phyloP scores from a whole-genome alignment of 2,797 vertebrate species.

The Crocodylus rhombifer region DNA sequence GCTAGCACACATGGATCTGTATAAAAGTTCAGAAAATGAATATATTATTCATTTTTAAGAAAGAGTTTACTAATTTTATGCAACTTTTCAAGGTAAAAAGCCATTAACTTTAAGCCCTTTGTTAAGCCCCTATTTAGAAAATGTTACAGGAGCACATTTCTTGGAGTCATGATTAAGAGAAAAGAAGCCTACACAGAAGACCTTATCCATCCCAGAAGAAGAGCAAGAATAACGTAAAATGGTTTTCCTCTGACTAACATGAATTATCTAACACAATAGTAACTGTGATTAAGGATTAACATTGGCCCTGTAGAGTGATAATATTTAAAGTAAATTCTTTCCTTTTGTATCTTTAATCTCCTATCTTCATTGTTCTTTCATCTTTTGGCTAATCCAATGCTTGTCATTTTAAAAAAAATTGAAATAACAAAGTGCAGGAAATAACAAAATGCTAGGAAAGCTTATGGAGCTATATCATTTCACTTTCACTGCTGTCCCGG shows the following conservation, averaged over 20 bases:
- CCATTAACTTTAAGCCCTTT: slow-evolving; percentile 34
- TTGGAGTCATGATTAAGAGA: slow-evolving; percentile 50
- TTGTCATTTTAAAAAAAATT: slow-evolving; percentile 33
- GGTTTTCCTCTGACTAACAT: slow-evolving; percentile 45
- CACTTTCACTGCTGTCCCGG: slow-evolving; percentile 56
- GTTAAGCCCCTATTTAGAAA: slow-evolving; percentile 57
- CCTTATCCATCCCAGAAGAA: slow-evolving; percentile 22
- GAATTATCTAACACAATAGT: slow-evolving; percentile 61
- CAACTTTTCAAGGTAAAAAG: slow-evolving; percentile 20
- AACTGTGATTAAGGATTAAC: slow-evolving; percentile 53
- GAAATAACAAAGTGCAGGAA: too few species aligned
- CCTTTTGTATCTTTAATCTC: slow-evolving; percentile 50
- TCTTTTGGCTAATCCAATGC: slow-evolving; percentile 48
- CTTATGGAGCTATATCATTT: slow-evolving; percentile 26
- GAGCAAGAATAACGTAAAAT: slow-evolving; percentile 48
- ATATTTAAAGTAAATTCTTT: slow-evolving; percentile 42
- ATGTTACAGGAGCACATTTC: slow-evolving; percentile 49
- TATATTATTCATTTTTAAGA: slow-evolving; percentile 23
- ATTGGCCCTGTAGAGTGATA: slow-evolving; percentile 11
- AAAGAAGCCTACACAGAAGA: neutral
- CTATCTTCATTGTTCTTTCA: slow-evolving; percentile 54
- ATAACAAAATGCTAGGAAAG: slow-evolving; percentile 10
- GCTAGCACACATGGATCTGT: neutral
- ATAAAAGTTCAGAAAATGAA: slow-evolving; percentile 4
- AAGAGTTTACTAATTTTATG: slow-evolving; percentile 28